Percentiles rank a stretch among this genome's conserved stretches.
Evolutionary conservation across 37 sponge, comb jelly and placozoan species (phyloP).

Genomic region (Tethya wilhelma): DNA sequence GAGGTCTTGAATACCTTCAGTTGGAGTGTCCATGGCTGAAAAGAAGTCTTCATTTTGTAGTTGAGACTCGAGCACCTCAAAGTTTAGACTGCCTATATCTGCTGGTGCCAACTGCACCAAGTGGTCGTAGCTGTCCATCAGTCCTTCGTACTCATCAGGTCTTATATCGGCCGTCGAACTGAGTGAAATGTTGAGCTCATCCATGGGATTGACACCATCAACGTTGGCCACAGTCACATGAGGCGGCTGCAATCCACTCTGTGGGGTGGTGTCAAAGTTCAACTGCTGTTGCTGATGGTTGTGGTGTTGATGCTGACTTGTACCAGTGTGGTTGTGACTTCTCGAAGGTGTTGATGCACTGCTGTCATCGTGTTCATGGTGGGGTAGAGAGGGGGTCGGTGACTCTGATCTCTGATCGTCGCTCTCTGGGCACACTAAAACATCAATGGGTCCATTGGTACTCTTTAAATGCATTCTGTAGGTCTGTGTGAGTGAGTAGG

Average conservation of each 20-base stretch:
- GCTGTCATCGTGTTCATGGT: neutral
- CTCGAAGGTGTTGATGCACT: slow-evolving; percentile 1
- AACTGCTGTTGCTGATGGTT: neutral
- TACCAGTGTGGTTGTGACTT: neutral
- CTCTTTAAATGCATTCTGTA: slow-evolving; percentile 80
- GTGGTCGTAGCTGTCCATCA: slow-evolving; percentile 26
- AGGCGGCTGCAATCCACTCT: no score
- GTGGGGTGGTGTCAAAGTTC: no score
- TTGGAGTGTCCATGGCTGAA: slow-evolving; percentile 34
- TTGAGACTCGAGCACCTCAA: slow-evolving; percentile 56
- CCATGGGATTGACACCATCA: no score
- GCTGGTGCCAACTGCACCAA: slow-evolving; percentile 4
- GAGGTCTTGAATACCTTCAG: slow-evolving; percentile 76
- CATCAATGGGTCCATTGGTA: slow-evolving; percentile 75
- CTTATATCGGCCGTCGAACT: slow-evolving; percentile 60
- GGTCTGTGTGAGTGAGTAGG: slow-evolving; percentile 34
- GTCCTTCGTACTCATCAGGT: slow-evolving; percentile 26
- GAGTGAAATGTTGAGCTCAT: slow-evolving; percentile 62
- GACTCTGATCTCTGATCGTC: slow-evolving; percentile 19
- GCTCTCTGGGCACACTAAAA: slow-evolving; percentile 80
- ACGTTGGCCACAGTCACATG: no score
- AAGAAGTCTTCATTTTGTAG: slow-evolving; percentile 52
- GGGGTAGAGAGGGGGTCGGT: neutral
- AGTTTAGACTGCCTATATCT: slow-evolving; percentile 8
- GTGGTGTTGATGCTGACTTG: neutral